Evolutionary conservation across 1,140 invertebrate genomes (phyloP).

Genomic region (Stenopsyche tienmushanensis): DNA sequence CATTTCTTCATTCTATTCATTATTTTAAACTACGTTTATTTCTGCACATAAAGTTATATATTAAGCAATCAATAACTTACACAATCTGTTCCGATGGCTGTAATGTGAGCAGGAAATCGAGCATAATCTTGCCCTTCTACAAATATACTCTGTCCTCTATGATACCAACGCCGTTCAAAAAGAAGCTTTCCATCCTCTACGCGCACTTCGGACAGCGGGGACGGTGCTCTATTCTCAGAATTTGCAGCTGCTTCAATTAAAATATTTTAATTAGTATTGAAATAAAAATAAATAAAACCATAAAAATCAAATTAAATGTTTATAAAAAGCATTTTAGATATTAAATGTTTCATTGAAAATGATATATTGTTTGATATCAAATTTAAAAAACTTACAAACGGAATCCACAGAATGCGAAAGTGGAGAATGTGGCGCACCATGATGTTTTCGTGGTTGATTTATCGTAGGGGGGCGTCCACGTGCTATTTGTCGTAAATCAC

Average conservation of each 20-base stretch:
- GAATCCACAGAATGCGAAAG: constrained; percentile 24
- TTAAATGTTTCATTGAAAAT: not conserved
- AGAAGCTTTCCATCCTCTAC: constrained; percentile 94
- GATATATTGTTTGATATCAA: no score
- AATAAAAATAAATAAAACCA: constrained; percentile 1
- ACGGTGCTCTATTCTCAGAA: constrained; percentile 48
- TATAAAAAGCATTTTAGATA: not conserved
- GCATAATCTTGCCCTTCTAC: constrained; percentile 84
- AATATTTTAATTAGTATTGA: constrained; percentile 7
- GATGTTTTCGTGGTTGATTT: constrained; percentile 47
- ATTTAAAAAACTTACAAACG: constrained; percentile 5
- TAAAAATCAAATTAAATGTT: not conserved
- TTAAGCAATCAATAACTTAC: constrained; percentile 62
- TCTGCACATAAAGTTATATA: not conserved
- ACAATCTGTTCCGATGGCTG: constrained; percentile 84
- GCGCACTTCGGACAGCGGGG: constrained; percentile 69
- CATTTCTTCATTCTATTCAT: not conserved
- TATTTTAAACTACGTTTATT: not conserved
- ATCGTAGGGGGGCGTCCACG: constrained; percentile 53
- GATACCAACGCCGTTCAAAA: constrained; percentile 93
- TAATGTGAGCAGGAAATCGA: constrained; percentile 83
- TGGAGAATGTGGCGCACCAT: constrained; percentile 19
- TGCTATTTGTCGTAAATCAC: constrained; percentile 82
- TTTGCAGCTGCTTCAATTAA: constrained; percentile 13
- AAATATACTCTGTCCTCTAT: constrained; percentile 88